These are phyloP conservation scores for Pheosia tremula DNA, from an alignment of 2,888 invertebrate species.

Conservation along the genomic window DNA sequence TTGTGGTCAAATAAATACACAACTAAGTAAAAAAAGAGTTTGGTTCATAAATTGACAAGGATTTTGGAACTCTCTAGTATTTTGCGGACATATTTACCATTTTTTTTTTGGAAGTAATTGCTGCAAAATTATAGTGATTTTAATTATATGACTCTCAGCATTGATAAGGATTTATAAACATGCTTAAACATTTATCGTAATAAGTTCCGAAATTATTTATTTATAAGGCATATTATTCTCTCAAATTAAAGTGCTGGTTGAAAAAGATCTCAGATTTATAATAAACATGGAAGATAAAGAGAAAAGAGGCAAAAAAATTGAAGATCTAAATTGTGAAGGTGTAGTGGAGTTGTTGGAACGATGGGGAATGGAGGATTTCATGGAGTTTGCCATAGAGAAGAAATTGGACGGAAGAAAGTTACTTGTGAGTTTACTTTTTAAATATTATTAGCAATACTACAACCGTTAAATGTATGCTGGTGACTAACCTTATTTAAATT, in stretches of 20 bases:
- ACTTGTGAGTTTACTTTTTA: constrained; percentile 50
- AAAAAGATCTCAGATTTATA: not conserved
- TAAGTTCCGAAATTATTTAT: too few species aligned
- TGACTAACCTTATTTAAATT: too few species aligned
- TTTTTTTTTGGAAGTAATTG: too few species aligned
- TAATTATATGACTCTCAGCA: too few species aligned
- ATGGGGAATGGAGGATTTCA: constrained; percentile 60
- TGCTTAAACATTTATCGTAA: too few species aligned
- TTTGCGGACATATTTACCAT: not conserved
- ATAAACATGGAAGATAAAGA: constrained; percentile 39
- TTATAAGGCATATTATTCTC: too few species aligned
- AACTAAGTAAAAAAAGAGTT: not conserved
- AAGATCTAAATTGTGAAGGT: constrained; percentile 52
- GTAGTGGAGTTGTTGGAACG: constrained; percentile 53
- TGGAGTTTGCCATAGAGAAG: constrained; percentile 58
- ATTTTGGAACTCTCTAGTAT: not conserved
- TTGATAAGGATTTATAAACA: too few species aligned
- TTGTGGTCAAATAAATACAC: constrained; percentile 1
- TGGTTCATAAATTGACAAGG: not conserved
- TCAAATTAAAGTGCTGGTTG: too few species aligned
- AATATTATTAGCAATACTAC: not conserved
- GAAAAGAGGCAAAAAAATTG: constrained; percentile 37
- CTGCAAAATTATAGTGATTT: too few species aligned
- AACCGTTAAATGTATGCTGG: too few species aligned
- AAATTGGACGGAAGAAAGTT: constrained; percentile 63